phyloP scores from a whole-genome alignment of 2,888 invertebrate genomes.

The Harmothoe impar region DNA sequence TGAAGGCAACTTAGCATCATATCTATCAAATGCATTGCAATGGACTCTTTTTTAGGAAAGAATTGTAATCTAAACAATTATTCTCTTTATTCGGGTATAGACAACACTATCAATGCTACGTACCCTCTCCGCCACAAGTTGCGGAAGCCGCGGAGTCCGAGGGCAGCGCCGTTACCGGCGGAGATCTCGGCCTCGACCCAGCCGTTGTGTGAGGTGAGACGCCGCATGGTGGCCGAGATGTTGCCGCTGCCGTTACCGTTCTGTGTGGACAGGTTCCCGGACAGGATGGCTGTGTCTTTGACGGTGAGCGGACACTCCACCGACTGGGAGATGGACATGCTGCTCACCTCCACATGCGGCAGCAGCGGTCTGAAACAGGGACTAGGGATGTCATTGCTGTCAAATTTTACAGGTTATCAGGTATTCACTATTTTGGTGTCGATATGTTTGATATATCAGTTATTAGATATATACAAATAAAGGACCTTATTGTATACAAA shows the following conservation, averaged over 20 bases:
- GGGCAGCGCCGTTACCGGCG: constrained; percentile 92
- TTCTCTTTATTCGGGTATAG: no score
- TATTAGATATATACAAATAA: no score
- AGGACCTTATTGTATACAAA: no score
- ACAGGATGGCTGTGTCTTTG: constrained; percentile 92
- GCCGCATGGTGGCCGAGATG: constrained; percentile 90
- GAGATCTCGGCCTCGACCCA: constrained; percentile 93
- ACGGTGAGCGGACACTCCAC: constrained; percentile 95
- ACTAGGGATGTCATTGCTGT: no score
- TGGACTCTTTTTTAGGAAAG: no score
- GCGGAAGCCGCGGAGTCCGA: constrained; percentile 91
- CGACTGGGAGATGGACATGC: constrained; percentile 95
- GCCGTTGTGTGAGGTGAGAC: constrained; percentile 91
- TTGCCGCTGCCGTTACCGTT: constrained; percentile 92
- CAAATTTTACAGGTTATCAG: no score
- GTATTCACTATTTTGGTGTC: no score
- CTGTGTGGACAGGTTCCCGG: constrained; percentile 85
- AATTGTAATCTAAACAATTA: no score
- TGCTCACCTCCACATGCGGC: constrained; percentile 94
- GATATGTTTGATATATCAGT: no score
- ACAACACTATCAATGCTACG: constrained; percentile 63
- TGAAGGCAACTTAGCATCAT: no score
- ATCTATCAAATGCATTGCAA: no score
- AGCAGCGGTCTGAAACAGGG: constrained; percentile 84
- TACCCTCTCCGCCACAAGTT: constrained; percentile 88